These are phyloP conservation scores for Otis tarda DNA, from an alignment of 2,113 vertebrate genomes.

Conservation along the genomic window DNA sequence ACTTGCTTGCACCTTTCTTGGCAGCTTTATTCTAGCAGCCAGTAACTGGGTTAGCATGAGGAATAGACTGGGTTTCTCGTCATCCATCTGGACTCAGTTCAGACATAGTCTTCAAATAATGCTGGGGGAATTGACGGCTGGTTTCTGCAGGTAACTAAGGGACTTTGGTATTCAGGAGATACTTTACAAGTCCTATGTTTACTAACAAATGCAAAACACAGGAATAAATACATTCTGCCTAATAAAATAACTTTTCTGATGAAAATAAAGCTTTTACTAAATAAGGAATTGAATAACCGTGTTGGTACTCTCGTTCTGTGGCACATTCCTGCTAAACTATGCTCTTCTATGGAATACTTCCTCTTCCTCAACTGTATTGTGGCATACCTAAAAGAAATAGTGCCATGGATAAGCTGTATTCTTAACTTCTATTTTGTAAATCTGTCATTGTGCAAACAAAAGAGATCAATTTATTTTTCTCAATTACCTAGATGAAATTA, in stretches of 20 bases:
- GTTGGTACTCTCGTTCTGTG: background rate
- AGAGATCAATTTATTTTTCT: background rate
- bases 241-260: background rate
- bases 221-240: background rate
- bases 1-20: background rate
- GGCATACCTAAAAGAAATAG: background rate
- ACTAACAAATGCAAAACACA: background rate
- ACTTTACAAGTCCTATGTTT: background rate
- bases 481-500: background rate
- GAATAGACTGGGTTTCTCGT: background rate
- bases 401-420: background rate
- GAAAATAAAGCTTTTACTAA: background rate
- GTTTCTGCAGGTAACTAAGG: background rate
- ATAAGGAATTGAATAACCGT: background rate
- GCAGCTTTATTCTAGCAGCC: background rate
- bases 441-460: background rate
- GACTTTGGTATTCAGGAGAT: background rate
- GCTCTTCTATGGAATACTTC: background rate
- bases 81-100: background rate
- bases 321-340: background rate
- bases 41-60: background rate
- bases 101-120: background rate
- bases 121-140: background rate
- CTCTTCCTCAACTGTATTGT: background rate
- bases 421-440: background rate